These are phyloP conservation scores for Acronicta leporina DNA, from an alignment of 2,888 invertebrate species.

Conservation along the genomic window DNA sequence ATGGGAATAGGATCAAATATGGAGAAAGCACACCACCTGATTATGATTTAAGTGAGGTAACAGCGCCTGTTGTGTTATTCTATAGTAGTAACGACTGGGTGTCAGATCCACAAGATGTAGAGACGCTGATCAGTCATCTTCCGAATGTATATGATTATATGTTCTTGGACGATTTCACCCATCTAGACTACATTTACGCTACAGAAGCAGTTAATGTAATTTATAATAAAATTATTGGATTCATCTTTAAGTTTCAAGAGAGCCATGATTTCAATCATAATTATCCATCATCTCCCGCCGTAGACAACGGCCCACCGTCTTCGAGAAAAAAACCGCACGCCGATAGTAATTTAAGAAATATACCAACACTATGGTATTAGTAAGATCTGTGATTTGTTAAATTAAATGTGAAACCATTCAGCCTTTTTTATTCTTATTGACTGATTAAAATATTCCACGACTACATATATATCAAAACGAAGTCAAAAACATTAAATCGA, in stretches of 20 bases:
- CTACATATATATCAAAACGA: too few relatives aligned
- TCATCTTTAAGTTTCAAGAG: conserved; percentile 56
- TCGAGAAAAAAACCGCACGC: neutral
- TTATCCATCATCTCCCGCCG: neutral
- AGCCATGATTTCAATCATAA: neutral
- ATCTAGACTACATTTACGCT: conserved; percentile 91
- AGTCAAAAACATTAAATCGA: too few relatives aligned
- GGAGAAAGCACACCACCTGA: conserved; percentile 73
- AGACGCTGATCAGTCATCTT: conserved; percentile 73
- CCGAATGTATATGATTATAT: conserved; percentile 84
- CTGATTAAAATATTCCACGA: too few relatives aligned
- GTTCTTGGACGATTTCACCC: conserved; percentile 89
- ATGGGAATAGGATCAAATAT: conserved; percentile 77
- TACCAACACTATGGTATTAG: conserved; percentile 1
- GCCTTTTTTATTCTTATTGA: neutral
- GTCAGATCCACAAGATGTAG: conserved; percentile 85
- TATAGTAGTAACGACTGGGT: conserved; percentile 81
- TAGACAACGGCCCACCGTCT: too few relatives aligned
- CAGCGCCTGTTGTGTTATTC: conserved; percentile 71
- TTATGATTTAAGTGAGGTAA: conserved; percentile 69
- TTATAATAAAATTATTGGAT: conserved; percentile 79
- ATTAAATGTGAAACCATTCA: conserved; percentile 1
- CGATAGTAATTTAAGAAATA: conserved; percentile 1
- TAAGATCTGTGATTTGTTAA: neutral
- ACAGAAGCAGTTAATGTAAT: conserved; percentile 85